phyloP scores from a whole-genome alignment of 2,113 vertebrate genomes.

The Octodon degus region DNA sequence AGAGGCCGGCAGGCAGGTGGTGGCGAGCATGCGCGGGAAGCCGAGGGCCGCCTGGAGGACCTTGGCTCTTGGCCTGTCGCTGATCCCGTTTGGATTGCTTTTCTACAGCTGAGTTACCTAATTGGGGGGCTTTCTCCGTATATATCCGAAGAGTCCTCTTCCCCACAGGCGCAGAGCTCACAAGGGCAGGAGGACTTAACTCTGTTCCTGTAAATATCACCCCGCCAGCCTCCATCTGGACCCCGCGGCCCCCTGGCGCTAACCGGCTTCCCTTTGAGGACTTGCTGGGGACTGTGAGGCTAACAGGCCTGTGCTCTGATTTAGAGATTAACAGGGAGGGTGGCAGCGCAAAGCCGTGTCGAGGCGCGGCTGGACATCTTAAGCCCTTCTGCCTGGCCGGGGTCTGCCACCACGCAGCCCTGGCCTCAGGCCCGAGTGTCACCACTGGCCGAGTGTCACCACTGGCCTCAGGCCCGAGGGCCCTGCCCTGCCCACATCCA shows the following conservation, averaged over 20 bases:
- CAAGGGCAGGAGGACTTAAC: not conserved
- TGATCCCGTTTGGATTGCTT: not conserved
- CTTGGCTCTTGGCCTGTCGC: not conserved
- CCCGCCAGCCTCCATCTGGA: not conserved
- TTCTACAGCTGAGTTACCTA: not conserved
- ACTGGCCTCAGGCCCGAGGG: not conserved
- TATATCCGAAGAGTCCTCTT: not conserved
- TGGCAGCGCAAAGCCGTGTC: not conserved
- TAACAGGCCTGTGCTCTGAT: not conserved
- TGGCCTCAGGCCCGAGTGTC: not conserved
- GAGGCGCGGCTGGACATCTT: not conserved
- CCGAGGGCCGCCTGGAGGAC: rapidly evolving
- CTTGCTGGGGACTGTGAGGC: not conserved
- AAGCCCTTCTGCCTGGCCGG: rapidly evolving
- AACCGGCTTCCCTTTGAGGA: not conserved
- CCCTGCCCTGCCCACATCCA: not conserved
- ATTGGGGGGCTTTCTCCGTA: not conserved
- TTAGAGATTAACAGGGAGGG: not conserved
- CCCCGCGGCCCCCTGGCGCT: not conserved
- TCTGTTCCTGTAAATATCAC: not conserved
- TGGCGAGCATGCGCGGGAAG: too few species aligned
- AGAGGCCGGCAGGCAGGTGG: not conserved
- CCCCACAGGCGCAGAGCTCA: not conserved
- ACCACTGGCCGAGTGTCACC: not conserved
- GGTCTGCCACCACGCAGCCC: not conserved